Conservation (phyloP, 1,140 invertebrate genomes). For the Macrobrachium nipponense region DNA sequence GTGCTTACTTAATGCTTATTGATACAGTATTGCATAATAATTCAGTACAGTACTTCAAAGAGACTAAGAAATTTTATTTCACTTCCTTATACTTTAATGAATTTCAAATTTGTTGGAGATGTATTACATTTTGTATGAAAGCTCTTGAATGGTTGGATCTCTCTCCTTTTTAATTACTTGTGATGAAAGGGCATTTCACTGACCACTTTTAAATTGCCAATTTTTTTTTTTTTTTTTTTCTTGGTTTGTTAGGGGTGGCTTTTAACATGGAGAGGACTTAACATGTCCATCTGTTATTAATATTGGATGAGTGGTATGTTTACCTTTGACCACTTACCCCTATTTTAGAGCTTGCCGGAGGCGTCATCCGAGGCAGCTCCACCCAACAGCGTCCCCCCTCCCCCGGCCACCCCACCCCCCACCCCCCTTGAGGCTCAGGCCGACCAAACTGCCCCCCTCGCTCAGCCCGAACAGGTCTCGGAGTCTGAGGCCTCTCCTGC, state of each 20-base stretch:
- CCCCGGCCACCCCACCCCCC: conserved; percentile 57
- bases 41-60: conserved; percentile 10
- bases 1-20: conserved; percentile 19
- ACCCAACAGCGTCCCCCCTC: conserved; percentile 49
- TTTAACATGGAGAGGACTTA: no score
- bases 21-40: conserved; percentile 11
- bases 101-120: not conserved
- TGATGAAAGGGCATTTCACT: not conserved
- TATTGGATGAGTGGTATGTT: conserved; percentile 48
- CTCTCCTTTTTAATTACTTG: not conserved
- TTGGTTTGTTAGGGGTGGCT: no score
- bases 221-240: no score
- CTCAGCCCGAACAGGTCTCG: conserved; percentile 61
- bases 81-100: conserved; percentile 5
- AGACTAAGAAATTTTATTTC: conserved; percentile 1
- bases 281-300: no score
- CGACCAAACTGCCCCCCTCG: conserved; percentile 57
- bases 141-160: conserved; percentile 9
- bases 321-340: conserved; percentile 54
- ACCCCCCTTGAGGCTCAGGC: conserved; percentile 57
- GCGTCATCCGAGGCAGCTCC: conserved; percentile 55
- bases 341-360: conserved; percentile 60
- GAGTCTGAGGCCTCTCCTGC: conserved; percentile 58
- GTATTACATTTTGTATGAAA: conserved; percentile 22
- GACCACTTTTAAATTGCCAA: not conserved